These are phyloP conservation scores for Gopherus evgoodei DNA, from an alignment of 2,113 vertebrate genomes.

Conservation along the genomic window DNA sequence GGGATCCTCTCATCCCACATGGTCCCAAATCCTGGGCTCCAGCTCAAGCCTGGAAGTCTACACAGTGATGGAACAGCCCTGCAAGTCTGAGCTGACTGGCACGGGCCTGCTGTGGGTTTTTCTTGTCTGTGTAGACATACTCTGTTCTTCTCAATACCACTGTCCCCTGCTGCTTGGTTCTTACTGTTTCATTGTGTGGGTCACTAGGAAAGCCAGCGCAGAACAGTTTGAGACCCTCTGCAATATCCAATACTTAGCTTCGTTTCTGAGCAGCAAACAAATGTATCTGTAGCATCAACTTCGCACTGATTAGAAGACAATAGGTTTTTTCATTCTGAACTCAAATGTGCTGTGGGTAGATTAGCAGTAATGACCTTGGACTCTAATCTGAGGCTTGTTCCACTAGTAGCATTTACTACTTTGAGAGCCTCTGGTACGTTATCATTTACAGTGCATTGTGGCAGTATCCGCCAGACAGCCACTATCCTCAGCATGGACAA, in stretches of 20 bases:
- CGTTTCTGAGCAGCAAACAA: not conserved
- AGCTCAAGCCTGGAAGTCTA: not conserved
- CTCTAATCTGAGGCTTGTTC: not conserved
- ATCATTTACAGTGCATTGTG: slow-evolving; percentile 90
- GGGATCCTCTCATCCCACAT: not conserved
- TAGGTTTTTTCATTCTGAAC: not conserved
- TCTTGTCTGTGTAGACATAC: not conserved
- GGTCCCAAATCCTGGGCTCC: not conserved
- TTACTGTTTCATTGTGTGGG: too few species aligned
- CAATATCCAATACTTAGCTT: not conserved
- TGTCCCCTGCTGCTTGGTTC: not conserved
- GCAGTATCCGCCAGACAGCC: slow-evolving; percentile 97
- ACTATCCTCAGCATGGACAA: slow-evolving; percentile 98
- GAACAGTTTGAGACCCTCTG: not conserved
- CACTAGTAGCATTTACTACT: not conserved
- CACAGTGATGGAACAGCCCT: not conserved
- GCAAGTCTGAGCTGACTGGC: not conserved
- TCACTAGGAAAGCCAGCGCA: not conserved
- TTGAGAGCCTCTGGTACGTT: slow-evolving; percentile 11
- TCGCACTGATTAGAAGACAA: accelerated
- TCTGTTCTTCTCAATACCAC: not conserved
- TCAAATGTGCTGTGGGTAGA: not conserved
- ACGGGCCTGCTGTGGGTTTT: not conserved
- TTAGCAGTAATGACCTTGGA: not conserved
- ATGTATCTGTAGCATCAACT: not conserved